Evolutionary conservation across 2,888 invertebrate genomes (phyloP).

Genomic region (Drosophila prostipennis): DNA sequence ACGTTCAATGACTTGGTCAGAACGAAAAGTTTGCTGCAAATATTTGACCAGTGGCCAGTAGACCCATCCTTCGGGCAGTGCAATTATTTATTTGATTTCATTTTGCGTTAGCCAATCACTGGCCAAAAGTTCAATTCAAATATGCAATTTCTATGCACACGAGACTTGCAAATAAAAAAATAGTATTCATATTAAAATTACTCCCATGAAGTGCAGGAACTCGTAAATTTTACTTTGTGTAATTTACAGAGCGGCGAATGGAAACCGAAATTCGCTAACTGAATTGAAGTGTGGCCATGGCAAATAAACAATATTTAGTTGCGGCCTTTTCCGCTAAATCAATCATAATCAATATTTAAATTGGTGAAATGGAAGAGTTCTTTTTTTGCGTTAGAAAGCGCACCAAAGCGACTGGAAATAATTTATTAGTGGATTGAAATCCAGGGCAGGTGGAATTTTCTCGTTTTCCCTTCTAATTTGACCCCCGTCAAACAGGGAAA

Average conservation of each 20-base stretch:
- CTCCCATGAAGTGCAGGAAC: constrained; percentile 55
- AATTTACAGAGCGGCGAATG: constrained; percentile 48
- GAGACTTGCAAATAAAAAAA: constrained; percentile 35
- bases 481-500: constrained; percentile 35
- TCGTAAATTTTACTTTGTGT: constrained; percentile 69
- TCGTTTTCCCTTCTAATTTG: constrained; percentile 14
- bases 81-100: constrained; percentile 78
- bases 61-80: constrained; percentile 55
- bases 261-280: constrained; percentile 33
- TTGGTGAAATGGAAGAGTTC: constrained; percentile 13
- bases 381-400: constrained; percentile 2
- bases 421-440: constrained; percentile 1
- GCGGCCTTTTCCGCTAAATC: constrained; percentile 53
- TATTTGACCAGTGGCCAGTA: constrained; percentile 71
- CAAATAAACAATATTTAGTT: constrained; percentile 58
- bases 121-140: constrained; percentile 38
- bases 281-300: constrained; percentile 28
- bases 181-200: constrained; percentile 70
- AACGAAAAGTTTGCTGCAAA: constrained; percentile 75
- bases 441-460: neutral
- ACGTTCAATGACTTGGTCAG: constrained; percentile 76
- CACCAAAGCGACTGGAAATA: constrained; percentile 21
- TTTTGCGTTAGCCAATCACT: constrained; percentile 52
- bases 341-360: constrained; percentile 69
- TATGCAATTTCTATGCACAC: constrained; percentile 42